These are phyloP conservation scores for Caiman crocodilus DNA, from an alignment of 2,797 vertebrate species.

Conservation along the genomic window DNA sequence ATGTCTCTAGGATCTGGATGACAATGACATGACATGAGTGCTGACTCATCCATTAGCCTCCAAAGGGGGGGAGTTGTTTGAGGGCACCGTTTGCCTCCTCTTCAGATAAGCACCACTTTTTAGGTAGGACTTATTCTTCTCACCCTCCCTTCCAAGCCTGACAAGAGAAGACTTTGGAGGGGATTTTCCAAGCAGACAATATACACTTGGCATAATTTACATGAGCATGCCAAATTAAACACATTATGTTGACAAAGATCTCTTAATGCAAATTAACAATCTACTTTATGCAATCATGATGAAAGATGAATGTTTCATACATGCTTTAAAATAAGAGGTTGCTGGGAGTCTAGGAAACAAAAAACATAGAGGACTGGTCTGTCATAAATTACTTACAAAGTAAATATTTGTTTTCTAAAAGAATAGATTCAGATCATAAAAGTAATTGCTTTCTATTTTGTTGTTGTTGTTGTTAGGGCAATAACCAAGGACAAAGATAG, in stretches of 20 bases:
- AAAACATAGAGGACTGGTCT: background rate
- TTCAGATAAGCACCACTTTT: background rate
- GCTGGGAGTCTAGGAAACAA: constrained; percentile 48
- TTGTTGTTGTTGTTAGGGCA: constrained; percentile 34
- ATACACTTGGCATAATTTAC: background rate
- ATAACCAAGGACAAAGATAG: background rate
- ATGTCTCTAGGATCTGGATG: background rate
- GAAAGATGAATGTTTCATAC: constrained; percentile 71
- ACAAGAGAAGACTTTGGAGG: background rate
- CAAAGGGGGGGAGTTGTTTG: background rate
- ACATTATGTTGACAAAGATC: constrained; percentile 36
- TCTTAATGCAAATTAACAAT: constrained; percentile 56
- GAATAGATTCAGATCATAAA: constrained; percentile 1
- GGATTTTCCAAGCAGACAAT: background rate
- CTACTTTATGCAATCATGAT: constrained; percentile 61
- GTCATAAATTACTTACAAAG: constrained; percentile 64
- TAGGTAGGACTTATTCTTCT: background rate
- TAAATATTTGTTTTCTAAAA: constrained; percentile 73
- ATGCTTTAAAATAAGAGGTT: constrained; percentile 53
- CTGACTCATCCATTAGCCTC: background rate
- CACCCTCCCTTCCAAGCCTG: background rate
- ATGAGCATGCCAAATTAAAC: constrained; percentile 60
- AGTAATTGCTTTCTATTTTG: background rate
- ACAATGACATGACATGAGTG: background rate
- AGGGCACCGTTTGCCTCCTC: background rate